Conservation (phyloP, 1,140 invertebrate species). For the Sycophaga agraensis region DNA sequence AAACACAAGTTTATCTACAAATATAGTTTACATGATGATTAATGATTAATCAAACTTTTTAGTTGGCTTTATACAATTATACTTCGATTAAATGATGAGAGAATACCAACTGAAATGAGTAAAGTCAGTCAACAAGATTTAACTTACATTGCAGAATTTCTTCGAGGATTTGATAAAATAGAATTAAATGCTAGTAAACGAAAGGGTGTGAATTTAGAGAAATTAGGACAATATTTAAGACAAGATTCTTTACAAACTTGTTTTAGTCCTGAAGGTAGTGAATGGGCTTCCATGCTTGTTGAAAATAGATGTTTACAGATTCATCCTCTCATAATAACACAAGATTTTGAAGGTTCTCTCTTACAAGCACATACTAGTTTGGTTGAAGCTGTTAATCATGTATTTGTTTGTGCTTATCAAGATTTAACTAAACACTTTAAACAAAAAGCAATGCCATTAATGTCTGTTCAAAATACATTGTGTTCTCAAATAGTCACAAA, state of each 20-base stretch:
- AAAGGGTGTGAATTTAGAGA: conserved; percentile 79
- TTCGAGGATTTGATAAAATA: conserved; percentile 79
- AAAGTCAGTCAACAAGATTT: conserved; percentile 87
- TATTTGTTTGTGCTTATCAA: conserved; percentile 71
- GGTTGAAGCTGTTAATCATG: conserved; percentile 65
- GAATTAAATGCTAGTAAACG: conserved; percentile 56
- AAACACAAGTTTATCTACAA: conserved; percentile 4
- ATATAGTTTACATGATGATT: neutral
- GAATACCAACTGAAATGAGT: conserved; percentile 76
- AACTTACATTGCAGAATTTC: conserved; percentile 85
- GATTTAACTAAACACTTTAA: conserved; percentile 66
- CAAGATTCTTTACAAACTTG: conserved; percentile 56
- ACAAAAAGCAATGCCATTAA: conserved; percentile 39
- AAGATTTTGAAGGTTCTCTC: conserved; percentile 76
- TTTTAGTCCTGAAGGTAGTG: conserved; percentile 50
- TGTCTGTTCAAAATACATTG: conserved; percentile 24
- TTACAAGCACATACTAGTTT: conserved; percentile 79
- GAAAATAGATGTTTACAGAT: conserved; percentile 72
- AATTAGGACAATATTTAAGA: conserved; percentile 86
- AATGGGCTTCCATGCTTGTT: conserved; percentile 76
- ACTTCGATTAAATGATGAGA: conserved; percentile 79
- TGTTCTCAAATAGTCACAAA: conserved; percentile 45
- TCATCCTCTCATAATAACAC: conserved; percentile 72
- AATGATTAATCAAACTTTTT: conserved; percentile 1
- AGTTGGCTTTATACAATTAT: conserved; percentile 85